Evolutionary conservation across 2,888 invertebrate species (phyloP).

Genomic region (Caenorhabditis drosophilae): DNA sequence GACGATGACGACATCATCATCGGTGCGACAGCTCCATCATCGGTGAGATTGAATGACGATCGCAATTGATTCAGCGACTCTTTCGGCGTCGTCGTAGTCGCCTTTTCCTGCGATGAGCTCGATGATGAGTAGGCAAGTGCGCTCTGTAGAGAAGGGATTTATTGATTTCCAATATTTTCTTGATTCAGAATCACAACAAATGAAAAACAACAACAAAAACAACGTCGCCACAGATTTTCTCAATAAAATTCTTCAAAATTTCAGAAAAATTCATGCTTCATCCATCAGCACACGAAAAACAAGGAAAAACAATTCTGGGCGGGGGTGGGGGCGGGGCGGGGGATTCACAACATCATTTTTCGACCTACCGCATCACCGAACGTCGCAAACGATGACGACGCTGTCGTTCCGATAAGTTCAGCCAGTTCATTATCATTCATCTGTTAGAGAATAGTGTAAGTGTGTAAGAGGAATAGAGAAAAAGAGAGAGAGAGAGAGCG

Average conservation of each 20-base stretch:
- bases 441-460: conserved; percentile 35
- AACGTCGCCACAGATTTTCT: background rate
- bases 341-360: too few species aligned
- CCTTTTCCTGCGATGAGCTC: conserved; percentile 9
- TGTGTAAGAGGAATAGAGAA: conserved; percentile 4
- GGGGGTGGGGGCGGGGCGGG: background rate
- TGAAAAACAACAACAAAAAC: background rate
- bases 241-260: background rate
- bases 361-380: too few species aligned
- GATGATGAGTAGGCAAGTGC: conserved; percentile 49
- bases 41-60: conserved; percentile 56
- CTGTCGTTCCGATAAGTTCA: conserved; percentile 55
- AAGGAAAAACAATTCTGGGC: background rate
- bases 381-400: background rate
- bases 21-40: too few species aligned
- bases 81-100: conserved; percentile 27
- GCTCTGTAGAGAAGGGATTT: conserved; percentile 48
- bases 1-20: too few species aligned
- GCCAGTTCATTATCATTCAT: conserved; percentile 65
- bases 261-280: background rate
- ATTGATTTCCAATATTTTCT: background rate
- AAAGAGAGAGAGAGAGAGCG: conserved; percentile 2
- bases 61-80: conserved; percentile 61
- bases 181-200: conserved; percentile 6
- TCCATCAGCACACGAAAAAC: background rate